Conservation (phyloP, 1,140 invertebrate genomes). For the Mamestra configurata region DNA sequence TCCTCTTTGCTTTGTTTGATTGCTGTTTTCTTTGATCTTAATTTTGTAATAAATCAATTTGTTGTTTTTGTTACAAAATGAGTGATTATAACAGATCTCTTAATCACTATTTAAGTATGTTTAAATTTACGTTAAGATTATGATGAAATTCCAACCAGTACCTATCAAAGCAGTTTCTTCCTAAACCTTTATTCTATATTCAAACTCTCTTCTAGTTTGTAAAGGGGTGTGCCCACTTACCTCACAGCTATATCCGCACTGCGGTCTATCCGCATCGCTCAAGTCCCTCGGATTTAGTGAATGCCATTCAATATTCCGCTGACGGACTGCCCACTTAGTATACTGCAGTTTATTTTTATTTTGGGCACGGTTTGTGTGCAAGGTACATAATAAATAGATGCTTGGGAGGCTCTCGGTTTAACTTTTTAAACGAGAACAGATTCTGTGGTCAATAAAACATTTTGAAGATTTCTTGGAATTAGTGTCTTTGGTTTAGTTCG, state of each 20-base stretch:
- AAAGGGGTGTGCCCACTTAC: conserved; percentile 40
- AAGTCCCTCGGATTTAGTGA: conserved; percentile 37
- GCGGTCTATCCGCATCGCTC: conserved; percentile 52
- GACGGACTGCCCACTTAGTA: conserved; percentile 16
- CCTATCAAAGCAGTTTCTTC: background rate
- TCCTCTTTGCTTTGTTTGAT: background rate
- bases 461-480: no score
- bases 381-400: background rate
- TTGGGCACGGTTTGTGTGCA: background rate
- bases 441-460: no score
- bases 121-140: no score
- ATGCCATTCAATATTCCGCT: conserved; percentile 36
- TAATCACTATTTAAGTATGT: background rate
- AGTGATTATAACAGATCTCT: no score
- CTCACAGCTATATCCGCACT: conserved; percentile 51
- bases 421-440: no score
- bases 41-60: background rate
- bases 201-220: background rate
- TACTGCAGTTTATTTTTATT: conserved; percentile 23
- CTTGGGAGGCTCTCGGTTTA: background rate
- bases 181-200: conserved; percentile 5
- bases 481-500: no score
- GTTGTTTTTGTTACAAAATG: background rate
- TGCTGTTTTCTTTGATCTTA: background rate
- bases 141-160: background rate